These are phyloP conservation scores for Agonopterix heracliana DNA, from an alignment of 2,888 invertebrate species.

Conservation along the genomic window DNA sequence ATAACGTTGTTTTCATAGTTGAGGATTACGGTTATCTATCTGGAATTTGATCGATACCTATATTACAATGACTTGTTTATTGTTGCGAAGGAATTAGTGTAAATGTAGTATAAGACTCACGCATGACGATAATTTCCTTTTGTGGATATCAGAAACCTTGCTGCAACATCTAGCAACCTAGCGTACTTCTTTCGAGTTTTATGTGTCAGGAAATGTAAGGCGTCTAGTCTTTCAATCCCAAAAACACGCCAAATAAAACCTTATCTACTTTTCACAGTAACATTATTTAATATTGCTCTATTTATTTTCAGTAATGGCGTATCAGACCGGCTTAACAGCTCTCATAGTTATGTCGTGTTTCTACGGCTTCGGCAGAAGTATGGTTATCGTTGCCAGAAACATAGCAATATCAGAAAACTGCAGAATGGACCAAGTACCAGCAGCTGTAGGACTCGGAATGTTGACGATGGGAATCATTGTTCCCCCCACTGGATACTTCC, in stretches of 20 bases:
- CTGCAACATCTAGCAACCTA: too few species aligned
- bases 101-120: too few species aligned
- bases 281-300: background rate
- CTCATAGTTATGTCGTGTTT: slow-evolving; percentile 75
- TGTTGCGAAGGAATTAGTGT: too few species aligned
- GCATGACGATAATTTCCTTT: too few species aligned
- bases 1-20: slow-evolving; percentile 3
- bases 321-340: slow-evolving; percentile 69
- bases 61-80: too few species aligned
- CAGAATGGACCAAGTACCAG: slow-evolving; percentile 75
- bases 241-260: too few species aligned
- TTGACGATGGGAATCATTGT: slow-evolving; percentile 81
- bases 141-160: too few species aligned
- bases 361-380: slow-evolving; percentile 83
- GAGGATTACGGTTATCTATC: slow-evolving; percentile 5
- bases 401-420: slow-evolving; percentile 81
- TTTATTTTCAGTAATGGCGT: slow-evolving; percentile 75
- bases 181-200: too few species aligned
- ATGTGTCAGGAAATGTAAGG: too few species aligned
- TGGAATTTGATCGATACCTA: slow-evolving; percentile 13
- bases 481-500: slow-evolving; percentile 78
- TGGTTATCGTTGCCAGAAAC: slow-evolving; percentile 84
- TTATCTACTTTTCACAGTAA: background rate
- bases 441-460: slow-evolving; percentile 84
- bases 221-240: too few species aligned